Evolutionary conservation across 2,113 vertebrate genomes (phyloP), one percentile per base, ranked within the genome.

Genomic region (Vulpes lagopus): DNA sequence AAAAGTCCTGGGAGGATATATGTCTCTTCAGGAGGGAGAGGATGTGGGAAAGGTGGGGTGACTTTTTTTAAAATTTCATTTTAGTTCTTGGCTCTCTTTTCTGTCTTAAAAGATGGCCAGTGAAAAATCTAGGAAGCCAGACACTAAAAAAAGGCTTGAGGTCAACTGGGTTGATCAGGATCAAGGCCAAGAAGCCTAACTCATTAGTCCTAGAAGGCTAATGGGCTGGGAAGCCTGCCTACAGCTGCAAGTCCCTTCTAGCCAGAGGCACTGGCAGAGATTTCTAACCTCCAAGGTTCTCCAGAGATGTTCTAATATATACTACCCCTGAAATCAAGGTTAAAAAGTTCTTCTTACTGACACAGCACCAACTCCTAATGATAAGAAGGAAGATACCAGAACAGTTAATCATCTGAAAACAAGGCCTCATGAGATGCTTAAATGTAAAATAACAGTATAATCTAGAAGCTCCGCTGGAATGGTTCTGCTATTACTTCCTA

Each of bases 101-200:
- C 49, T 35, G 65, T 80, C 30, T 87, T 64, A 87, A 81, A 74
- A 79, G 69, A 89, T 69, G 69, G 64, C 43, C 71, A 84, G 5
- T 51, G 82, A 89, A 89, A 95, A 89, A 84, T 12, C 79, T 89
- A 96, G 89, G 57, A 79, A 84, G 55, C 10, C 67, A 91, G 60
- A 94, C n/a, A 85, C 20, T n/a, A 57, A 64, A 38, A 76, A 74
- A 19, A 67, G 22, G 4, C 10, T 53, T 82, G n/a, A 51, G n/a
- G 67, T 2, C 65, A 87, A 82, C 9, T n/a, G 19, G 17, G 14
- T 15, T 93, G n/a, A 73, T 55, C 14, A 89, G 57, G 22, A 87
- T 62, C 73, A 76, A 86, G 73, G 49, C 51, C 64, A 84, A 30
- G 38, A 59, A 15, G 49, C 25, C 69, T 64, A 80, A 62, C 38